Evolutionary conservation across 2,888 invertebrate species (phyloP).

Genomic region (Apodemia zela): DNA sequence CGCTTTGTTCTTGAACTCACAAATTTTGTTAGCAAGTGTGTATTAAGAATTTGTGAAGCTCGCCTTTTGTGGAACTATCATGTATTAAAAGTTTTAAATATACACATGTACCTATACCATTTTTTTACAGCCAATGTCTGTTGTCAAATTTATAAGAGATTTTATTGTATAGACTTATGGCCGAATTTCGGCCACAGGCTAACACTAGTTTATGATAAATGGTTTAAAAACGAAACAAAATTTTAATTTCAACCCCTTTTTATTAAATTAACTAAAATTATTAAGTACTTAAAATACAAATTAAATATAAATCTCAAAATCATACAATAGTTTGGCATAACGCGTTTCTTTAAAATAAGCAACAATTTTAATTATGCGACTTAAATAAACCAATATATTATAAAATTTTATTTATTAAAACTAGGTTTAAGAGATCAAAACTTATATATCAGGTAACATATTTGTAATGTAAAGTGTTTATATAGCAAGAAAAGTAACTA

Average conservation of each 20-base stretch:
- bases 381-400: slow-evolving; percentile 40
- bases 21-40: too few species aligned
- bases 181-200: too few species aligned
- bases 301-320: slow-evolving; percentile 64
- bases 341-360: slow-evolving; percentile 36
- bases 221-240: slow-evolving; percentile 16
- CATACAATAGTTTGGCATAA: slow-evolving; percentile 70
- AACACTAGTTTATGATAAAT: too few species aligned
- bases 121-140: too few species aligned
- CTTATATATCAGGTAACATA: slow-evolving; percentile 71
- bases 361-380: slow-evolving; percentile 37
- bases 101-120: too few species aligned
- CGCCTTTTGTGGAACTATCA: too few species aligned
- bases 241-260: slow-evolving; percentile 34
- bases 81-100: too few species aligned
- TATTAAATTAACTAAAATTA: slow-evolving; percentile 38
- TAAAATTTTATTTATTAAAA: slow-evolving; percentile 50
- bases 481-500: slow-evolving; percentile 26
- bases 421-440: slow-evolving; percentile 75
- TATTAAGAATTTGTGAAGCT: too few species aligned
- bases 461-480: slow-evolving; percentile 28
- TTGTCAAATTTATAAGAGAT: too few species aligned
- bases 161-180: too few species aligned
- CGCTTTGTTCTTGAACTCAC: too few species aligned
- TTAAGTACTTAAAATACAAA: slow-evolving; percentile 39